phyloP scores from a whole-genome alignment of 2,797 vertebrate genomes.

The Megalops cyprinoides region DNA sequence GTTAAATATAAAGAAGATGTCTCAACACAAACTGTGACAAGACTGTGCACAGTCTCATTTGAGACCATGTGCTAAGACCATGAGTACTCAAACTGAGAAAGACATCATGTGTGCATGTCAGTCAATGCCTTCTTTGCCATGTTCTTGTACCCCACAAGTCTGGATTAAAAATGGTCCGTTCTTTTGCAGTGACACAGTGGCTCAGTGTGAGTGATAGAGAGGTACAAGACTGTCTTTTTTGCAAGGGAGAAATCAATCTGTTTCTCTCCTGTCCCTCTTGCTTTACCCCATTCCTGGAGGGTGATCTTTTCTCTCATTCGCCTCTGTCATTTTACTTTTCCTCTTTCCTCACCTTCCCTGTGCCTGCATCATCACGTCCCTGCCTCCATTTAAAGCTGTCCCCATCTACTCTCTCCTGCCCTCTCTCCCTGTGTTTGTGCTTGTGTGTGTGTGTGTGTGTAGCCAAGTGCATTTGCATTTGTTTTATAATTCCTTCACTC shows the following conservation, averaged over 20 bases:
- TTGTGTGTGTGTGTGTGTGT: background rate
- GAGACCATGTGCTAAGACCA: too few relatives aligned
- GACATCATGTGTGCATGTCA: background rate
- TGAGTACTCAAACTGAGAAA: too few relatives aligned
- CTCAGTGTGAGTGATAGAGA: slow-evolving; percentile 40
- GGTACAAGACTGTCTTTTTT: background rate
- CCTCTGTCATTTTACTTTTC: too few relatives aligned
- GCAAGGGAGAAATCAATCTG: slow-evolving; percentile 70
- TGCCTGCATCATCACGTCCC: too few relatives aligned
- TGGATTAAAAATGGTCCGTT: slow-evolving; percentile 56
- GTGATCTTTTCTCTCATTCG: background rate
- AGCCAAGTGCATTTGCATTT: too few relatives aligned
- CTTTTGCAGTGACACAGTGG: slow-evolving; percentile 60
- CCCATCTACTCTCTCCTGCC: too few relatives aligned
- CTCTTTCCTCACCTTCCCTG: background rate
- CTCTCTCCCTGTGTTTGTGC: background rate
- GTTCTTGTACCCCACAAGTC: slow-evolving; percentile 3
- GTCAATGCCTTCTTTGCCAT: slow-evolving; percentile 4
- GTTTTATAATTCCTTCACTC: too few relatives aligned
- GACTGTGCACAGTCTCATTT: too few relatives aligned
- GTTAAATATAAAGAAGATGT: too few relatives aligned
- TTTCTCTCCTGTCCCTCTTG: slow-evolving; percentile 68
- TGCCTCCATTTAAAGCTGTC: too few relatives aligned
- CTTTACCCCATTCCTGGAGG: slow-evolving; percentile 1
- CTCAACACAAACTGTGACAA: too few relatives aligned